Conservation (phyloP, 2,888 invertebrate genomes). For the Acleris literana region DNA sequence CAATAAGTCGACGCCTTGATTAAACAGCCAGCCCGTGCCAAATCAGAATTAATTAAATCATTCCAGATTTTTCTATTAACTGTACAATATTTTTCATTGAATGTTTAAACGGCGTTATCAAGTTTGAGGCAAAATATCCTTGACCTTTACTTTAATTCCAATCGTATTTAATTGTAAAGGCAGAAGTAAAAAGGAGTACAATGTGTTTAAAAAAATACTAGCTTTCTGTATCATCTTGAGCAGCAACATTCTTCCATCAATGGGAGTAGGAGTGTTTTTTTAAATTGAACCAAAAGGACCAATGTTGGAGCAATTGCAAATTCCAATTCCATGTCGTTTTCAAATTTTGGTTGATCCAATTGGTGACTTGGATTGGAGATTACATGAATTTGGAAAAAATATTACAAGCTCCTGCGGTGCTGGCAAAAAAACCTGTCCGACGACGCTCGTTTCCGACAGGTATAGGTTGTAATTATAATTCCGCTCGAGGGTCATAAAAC, state of each 20-base stretch:
- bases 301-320: too few species aligned
- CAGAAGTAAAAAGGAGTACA: too few species aligned
- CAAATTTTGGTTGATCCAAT: slow-evolving; percentile 1
- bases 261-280: slow-evolving; percentile 25
- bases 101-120: slow-evolving; percentile 7
- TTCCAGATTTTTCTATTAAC: too few species aligned
- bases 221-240: slow-evolving; percentile 1
- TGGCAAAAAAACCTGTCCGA: slow-evolving; percentile 35
- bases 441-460: slow-evolving; percentile 37
- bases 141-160: slow-evolving; percentile 26
- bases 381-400: slow-evolving; percentile 31
- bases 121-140: slow-evolving; percentile 24
- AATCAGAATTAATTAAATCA: slow-evolving; percentile 10
- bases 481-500: slow-evolving; percentile 35
- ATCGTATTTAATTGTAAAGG: not conserved
- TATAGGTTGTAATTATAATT: slow-evolving; percentile 37
- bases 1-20: not conserved
- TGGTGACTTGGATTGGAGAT: slow-evolving; percentile 14
- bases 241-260: slow-evolving; percentile 13
- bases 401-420: slow-evolving; percentile 19
- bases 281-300: too few species aligned
- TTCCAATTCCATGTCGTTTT: not conserved
- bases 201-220: not conserved
- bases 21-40: slow-evolving; percentile 6
- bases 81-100: too few species aligned